Evolutionary conservation across 2,797 vertebrate species (phyloP), one percentile per base, ranked within the genome.

Genomic region (Periophthalmus magnuspinnatus): DNA sequence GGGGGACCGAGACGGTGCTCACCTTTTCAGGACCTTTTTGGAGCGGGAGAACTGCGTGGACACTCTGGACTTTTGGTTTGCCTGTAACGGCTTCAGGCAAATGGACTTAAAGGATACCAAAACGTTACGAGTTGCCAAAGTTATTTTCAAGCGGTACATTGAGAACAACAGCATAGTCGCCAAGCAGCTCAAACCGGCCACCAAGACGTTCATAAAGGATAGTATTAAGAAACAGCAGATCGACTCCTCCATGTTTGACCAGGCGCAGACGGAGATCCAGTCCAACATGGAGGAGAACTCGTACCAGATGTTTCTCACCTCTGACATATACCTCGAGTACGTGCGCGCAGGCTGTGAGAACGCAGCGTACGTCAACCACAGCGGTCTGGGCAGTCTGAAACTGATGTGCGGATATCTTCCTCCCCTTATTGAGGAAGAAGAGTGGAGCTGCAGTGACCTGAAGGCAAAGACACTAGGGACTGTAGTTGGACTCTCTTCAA

Each of bases 111-210:
- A 95, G 93, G 96, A 98, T 90, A 89, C 93, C 93, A 98, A 98
- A 94, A 98, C 97, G 72, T 92, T 93, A 13, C 84, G 97, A 82
- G 96, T 97, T 56, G 97, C 97, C 94, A 97, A 96, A 93, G 96
- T 95, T 24, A 99, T 99, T 75, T 96, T 97, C 92, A 99, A 99
- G 91, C 94, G 97, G 88, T 99, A 98, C 93, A 96, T 99, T 0
- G 97, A 98, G 69, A 97, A 95, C 93, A 95, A 94, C 93, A 91
- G 97, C 90, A 88, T 97, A 0, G 97, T 98, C 63, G 95, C 96
- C 88, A 95, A 95, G 79, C 97, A 96, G 89, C 95, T 98, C 78
- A 97, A 97, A 66, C 93, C 95, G 19, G 95, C 96, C 66, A 98
- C 97, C 52, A 97, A 96, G 83, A 95, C 94, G 79, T 97, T 96